Evolutionary conservation across 2,113 vertebrate species (phyloP), one percentile per base, ranked within the genome.

Genomic region (Eulemur rufifrons): DNA sequence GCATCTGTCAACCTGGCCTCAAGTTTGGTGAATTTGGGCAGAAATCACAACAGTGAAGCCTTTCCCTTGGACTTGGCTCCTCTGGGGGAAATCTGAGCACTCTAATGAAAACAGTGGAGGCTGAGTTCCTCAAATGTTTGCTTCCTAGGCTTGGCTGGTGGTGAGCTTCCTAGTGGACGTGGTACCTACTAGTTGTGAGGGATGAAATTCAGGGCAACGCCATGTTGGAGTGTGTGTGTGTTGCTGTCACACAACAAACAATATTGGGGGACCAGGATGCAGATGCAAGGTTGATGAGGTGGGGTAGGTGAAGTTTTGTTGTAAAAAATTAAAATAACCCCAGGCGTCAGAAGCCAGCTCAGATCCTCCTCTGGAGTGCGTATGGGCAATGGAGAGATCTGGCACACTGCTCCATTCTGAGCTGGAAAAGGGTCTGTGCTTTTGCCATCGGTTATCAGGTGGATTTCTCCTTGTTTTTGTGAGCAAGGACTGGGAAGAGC

Each of bases 351-450:
- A 45, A 80, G 21, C 37, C 29, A 34, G 42, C 37, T 83, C 45
- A 29, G 12, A n/a, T 52, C 15, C 50, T n/a, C 83, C 69, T 23
- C 42, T 47, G 25, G 29, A n/a, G 69, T 37, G 1, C 8, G 0
- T 2, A 12, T 2, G n/a, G 23, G 25, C 34, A 29, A 50, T 4
- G 27, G 11, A 63, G 39, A 42, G n/a, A 10, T 47, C 39, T 17
- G 14, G 39, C 39, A 39, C 2, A 23, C 81, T 97, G 89, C 71
- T 94, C 83, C 10, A 63, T 23, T 94, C 95, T 96, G 98, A 98
- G 98, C 98, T 99, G 98, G 97, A 99, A 99, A 98, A 98, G 97
- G 96, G 98, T 97, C 98, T 98, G 96, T 98, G 98, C 98, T 98
- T 97, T 45, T 74, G 97, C 76, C 86, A 52, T 61, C 83, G 91